Evolutionary conservation across 1,140 invertebrate species (phyloP), one percentile per base, ranked within the genome.

Genomic region (Bombus vancouverensis): DNA sequence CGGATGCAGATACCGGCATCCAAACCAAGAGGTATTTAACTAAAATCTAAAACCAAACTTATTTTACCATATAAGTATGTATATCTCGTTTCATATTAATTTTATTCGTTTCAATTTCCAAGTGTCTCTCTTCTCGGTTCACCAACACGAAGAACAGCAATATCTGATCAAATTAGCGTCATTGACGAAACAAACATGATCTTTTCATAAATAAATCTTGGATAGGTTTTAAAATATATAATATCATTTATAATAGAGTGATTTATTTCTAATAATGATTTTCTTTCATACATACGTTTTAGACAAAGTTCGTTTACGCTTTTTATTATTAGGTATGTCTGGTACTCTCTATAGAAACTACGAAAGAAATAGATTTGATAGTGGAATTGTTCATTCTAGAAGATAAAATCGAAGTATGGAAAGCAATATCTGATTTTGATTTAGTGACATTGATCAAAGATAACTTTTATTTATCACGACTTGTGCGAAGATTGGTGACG

Each of bases 21-120:
- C 22, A 88, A 84, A 83, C 92, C 92, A 0, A 89, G 91, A 93
- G 92, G 92, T 93, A 92, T n/a, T 18, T 65, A 12, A n/a, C 4
- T n/a, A 62, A 62, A 62, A n/a, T 62, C 3, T 62, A 28, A 62
- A 28, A 12, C 12, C n/a, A 62, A 62, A n/a, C 5, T 80, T 71
- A 39, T 22, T 37, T 71, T 22, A 32, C 5, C 2, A n/a, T 25
- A 39, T 28, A 39, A 18, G 5, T 18, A 34, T 1, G 5, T 12
- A 68, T 32, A 70, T 47, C 1, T 22, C 5, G 57, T 6, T 25
- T 44, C 8, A 22, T 3, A 32, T 34, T n/a, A 15, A 22, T 39
- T 65, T n/a, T 15, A 47, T 25, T n/a, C 0, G 13, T 18, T 18
- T 5, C 37, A 13, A 57, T 47, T 70, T 34, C 0, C 3, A 62